A percentile compares a stretch with the other conserved stretches of the same genome.
Conservation (phyloP, 2,888 invertebrate genomes). For the Vandiemenella viatica region DNA sequence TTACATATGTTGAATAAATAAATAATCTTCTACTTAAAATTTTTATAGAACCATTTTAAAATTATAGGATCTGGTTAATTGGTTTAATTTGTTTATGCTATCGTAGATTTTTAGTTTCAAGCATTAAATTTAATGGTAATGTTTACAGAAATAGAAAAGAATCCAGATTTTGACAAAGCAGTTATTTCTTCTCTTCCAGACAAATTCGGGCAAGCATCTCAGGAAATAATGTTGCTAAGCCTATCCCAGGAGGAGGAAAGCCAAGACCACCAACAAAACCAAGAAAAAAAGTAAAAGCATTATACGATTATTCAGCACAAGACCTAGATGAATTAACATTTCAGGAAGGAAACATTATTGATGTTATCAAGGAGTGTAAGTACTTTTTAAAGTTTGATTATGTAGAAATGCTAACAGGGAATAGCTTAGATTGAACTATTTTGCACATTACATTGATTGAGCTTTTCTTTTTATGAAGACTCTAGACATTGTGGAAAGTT, state of each 20-base stretch:
- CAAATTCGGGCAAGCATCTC: conserved; percentile 18
- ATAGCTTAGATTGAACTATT: too few species aligned
- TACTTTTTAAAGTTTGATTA: neutral
- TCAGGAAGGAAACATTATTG: conserved; percentile 41
- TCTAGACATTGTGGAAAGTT: neutral
- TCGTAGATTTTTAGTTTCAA: too few species aligned
- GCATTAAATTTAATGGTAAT: too few species aligned
- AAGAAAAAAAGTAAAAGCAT: conserved; percentile 35
- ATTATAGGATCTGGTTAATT: too few species aligned
- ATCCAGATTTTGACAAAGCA: too few species aligned
- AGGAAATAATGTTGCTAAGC: conserved; percentile 13
- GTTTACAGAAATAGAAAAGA: too few species aligned
- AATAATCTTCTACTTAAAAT: too few species aligned
- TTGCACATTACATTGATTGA: neutral
- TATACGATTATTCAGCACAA: conserved; percentile 47
- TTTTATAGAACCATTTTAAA: too few species aligned
- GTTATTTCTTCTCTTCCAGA: conserved; percentile 13
- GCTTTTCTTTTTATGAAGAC: neutral
- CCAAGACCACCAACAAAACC: conserved; percentile 28
- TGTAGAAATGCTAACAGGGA: too few species aligned
- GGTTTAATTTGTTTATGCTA: too few species aligned
- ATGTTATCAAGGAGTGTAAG: conserved; percentile 42
- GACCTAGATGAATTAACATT: conserved; percentile 49
- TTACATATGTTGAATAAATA: too few species aligned
- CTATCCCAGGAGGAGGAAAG: conserved; percentile 27